Evolutionary conservation across 30 jellyfish, hydroid and myxozoan species (phyloP).

Genomic region (Sanderia malayensis): DNA sequence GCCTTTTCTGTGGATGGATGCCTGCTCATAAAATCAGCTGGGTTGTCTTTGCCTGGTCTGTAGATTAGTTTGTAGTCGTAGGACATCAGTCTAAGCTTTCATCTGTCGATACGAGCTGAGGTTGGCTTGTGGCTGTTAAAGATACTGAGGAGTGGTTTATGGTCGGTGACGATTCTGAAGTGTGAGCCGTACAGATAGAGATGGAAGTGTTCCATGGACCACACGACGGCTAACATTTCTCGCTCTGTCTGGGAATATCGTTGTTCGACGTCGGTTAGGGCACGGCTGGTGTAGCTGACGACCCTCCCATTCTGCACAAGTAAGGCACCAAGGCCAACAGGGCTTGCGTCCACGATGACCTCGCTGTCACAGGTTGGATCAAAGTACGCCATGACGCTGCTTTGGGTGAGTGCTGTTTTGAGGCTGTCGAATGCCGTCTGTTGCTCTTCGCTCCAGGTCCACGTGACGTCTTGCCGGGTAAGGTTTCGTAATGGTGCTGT

Average conservation of each 20-base stretch:
- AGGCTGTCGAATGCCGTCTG: conserved; percentile 9
- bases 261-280: conserved; percentile 22
- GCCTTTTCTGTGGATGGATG: conserved; percentile 12
- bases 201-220: too few relatives aligned
- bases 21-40: conserved; percentile 33
- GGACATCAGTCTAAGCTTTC: too few relatives aligned
- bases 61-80: too few relatives aligned
- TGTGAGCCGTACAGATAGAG: conserved; percentile 21
- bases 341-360: too few relatives aligned
- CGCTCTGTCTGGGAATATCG: conserved; percentile 50
- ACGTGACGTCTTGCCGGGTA: conserved; percentile 1
- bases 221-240: too few relatives aligned
- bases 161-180: conserved; percentile 47
- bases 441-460: conserved; percentile 27
- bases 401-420: conserved; percentile 8
- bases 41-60: too few relatives aligned
- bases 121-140: conserved; percentile 20
- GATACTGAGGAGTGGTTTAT: conserved; percentile 34
- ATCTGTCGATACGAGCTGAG: too few relatives aligned
- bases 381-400: conserved; percentile 33
- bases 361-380: conserved; percentile 16
- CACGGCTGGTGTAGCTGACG: conserved; percentile 29
- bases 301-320: conserved; percentile 51
- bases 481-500: conserved; percentile 18
- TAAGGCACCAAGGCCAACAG: too few relatives aligned